Evolutionary conservation across 1,140 invertebrate species (phyloP).

Genomic region (Himalopsyche phryganea): DNA sequence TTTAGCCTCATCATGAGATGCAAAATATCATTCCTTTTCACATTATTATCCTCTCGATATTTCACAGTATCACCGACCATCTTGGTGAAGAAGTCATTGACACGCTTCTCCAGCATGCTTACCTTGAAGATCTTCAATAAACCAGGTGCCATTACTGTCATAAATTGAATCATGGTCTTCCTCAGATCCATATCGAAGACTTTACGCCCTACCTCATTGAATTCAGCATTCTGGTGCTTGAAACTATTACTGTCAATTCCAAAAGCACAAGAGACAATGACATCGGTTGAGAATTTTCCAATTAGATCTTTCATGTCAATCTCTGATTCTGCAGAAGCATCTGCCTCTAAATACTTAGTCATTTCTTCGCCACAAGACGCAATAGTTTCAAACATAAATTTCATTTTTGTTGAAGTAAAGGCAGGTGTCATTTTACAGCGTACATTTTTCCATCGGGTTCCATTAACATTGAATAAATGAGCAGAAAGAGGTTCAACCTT

Average conservation of each 20-base stretch:
- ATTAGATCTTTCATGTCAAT: constrained; percentile 37
- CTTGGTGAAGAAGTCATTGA: constrained; percentile 42
- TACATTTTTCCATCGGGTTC: constrained; percentile 53
- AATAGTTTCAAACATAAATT: constrained; percentile 44
- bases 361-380: constrained; percentile 13
- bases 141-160: constrained; percentile 29
- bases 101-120: constrained; percentile 30
- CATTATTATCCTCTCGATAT: constrained; percentile 40
- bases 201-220: constrained; percentile 35
- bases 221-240: constrained; percentile 31
- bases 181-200: constrained; percentile 20
- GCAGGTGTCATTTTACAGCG: constrained; percentile 51
- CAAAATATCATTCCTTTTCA: constrained; percentile 44
- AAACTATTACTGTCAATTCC: constrained; percentile 38
- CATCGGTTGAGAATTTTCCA: constrained; percentile 35
- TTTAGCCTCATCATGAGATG: constrained; percentile 42
- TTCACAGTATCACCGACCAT: constrained; percentile 41
- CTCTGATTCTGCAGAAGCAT: not conserved
- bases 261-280: constrained; percentile 41
- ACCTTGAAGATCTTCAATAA: constrained; percentile 28
- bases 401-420: constrained; percentile 53
- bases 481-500: constrained; percentile 51
- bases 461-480: constrained; percentile 51
- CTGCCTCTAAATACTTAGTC: constrained; percentile 15
- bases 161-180: constrained; percentile 20